Conservation (phyloP, 2,888 invertebrate species). For the Stenolophus ochropezus region DNA sequence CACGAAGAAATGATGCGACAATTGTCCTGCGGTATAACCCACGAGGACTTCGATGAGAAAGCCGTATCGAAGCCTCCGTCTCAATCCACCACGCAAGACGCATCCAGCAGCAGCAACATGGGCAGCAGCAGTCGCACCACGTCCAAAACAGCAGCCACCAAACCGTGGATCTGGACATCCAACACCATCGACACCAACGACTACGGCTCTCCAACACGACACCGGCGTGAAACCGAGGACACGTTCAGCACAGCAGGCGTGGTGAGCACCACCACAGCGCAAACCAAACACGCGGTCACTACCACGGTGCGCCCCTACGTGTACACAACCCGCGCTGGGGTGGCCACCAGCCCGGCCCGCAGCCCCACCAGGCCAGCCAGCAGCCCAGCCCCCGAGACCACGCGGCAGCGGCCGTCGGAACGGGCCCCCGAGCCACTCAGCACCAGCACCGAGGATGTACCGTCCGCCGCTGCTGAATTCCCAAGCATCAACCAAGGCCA, state of each 20-base stretch:
- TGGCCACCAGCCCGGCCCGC: not conserved
- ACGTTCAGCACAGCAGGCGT: slow-evolving; percentile 65
- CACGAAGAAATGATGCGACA: slow-evolving; percentile 78
- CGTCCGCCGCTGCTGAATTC: slow-evolving; percentile 65
- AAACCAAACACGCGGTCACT: slow-evolving; percentile 65
- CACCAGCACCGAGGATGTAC: slow-evolving; percentile 62
- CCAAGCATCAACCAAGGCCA: slow-evolving; percentile 72
- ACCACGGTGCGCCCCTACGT: slow-evolving; percentile 62
- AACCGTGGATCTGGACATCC: slow-evolving; percentile 71
- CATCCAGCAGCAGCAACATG: slow-evolving; percentile 51
- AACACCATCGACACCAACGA: slow-evolving; percentile 70
- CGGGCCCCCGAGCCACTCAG: slow-evolving; percentile 20
- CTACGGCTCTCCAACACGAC: slow-evolving; percentile 71
- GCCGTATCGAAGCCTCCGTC: slow-evolving; percentile 56
- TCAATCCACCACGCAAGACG: slow-evolving; percentile 57
- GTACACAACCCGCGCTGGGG: slow-evolving; percentile 20
- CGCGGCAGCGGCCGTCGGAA: slow-evolving; percentile 34
- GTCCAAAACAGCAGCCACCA: slow-evolving; percentile 66
- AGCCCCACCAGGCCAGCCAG: slow-evolving; percentile 21
- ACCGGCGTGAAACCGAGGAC: slow-evolving; percentile 72
- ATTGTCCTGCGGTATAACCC: slow-evolving; percentile 77
- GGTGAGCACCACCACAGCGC: slow-evolving; percentile 61
- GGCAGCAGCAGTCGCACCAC: slow-evolving; percentile 59
- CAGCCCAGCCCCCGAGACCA: slow-evolving; percentile 37
- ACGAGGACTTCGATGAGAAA: slow-evolving; percentile 71